Evolutionary conservation across 64 coral and sea anemone species (phyloP), one percentile per base, ranked within the genome.

Genomic region (Pachyseris speciosa): DNA sequence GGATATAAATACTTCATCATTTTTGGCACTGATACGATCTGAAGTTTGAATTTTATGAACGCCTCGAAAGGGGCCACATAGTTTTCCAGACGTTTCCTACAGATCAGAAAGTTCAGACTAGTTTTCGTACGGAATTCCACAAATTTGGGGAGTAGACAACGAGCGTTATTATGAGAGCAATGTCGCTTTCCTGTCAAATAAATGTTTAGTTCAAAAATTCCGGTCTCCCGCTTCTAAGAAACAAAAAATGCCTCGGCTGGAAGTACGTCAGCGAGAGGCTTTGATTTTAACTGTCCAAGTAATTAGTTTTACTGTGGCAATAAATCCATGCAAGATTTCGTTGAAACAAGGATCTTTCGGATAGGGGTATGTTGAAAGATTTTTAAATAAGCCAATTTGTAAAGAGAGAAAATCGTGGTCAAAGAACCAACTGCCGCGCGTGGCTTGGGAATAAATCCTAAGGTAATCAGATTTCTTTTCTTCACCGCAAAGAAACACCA

Each of bases 81-180:
- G 58, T 51, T 58, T 75, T 51, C 11, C n/a, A n/a, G n/a, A n/a
- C n/a, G n/a, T n/a, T n/a, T n/a, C n/a, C n/a, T n/a, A n/a, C n/a
- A n/a, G n/a, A n/a, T n/a, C n/a, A n/a, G 20, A 7, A 43, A 25
- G 9, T 5, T 74, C 67, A 8, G 11, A 7, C 4, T 20, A 74
- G n/a, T 45, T 50, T 76, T 51, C 41, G 25, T 41, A 10, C 12
- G 73, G 73, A 76, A 76, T 76, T 76, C 41, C 7, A 76, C 73
- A 76, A 76, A 76, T 76, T 43, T 51, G 0, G 17, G 37, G n/a
- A 39, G 30, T 26, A 71, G 67, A 19, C 10, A 37, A 34, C 64
- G 28, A 31, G 15, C 9, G 22, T 4, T 45, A 45, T 55, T 12
- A 55, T 55, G 30, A 64, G 22, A 25, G 24, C 17, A 19, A 39